Conservation (phyloP, 2,888 invertebrate species). For the Cosmia pyralina region DNA sequence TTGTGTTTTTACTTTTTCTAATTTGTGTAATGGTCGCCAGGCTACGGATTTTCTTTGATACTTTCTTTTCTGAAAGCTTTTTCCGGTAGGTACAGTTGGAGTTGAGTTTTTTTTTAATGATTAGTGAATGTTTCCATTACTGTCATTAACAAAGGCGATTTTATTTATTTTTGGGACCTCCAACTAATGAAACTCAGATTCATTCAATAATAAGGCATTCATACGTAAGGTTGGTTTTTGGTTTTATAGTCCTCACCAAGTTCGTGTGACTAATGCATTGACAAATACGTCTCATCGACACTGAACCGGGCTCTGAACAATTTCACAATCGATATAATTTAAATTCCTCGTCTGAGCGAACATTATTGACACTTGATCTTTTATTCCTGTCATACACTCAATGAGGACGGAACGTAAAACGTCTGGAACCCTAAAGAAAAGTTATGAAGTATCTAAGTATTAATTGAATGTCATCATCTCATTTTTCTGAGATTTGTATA, state of each 20-base stretch:
- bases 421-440: constrained; percentile 11
- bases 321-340: constrained; percentile 74
- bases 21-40: constrained; percentile 84
- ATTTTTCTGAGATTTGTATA: too few relatives aligned
- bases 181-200: neutral
- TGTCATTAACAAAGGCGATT: too few relatives aligned
- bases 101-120: constrained; percentile 27
- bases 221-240: too few relatives aligned
- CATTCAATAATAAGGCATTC: neutral
- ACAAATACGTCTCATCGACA: constrained; percentile 14
- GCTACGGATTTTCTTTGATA: constrained; percentile 85
- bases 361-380: constrained; percentile 76
- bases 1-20: constrained; percentile 81
- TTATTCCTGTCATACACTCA: constrained; percentile 76
- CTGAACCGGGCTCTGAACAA: constrained; percentile 45
- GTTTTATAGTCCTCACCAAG: neutral
- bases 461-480: too few relatives aligned
- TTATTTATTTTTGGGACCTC: neutral
- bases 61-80: constrained; percentile 57
- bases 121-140: constrained; percentile 10
- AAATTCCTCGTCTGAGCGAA: constrained; percentile 62
- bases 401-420: constrained; percentile 24
- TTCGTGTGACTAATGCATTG: constrained; percentile 17
- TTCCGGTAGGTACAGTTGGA: constrained; percentile 16
- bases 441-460: too few relatives aligned